Percentiles rank a stretch among this genome's conserved stretches.
Conservation (phyloP, 1,140 invertebrate genomes). For the Hycleus cichorii region DNA sequence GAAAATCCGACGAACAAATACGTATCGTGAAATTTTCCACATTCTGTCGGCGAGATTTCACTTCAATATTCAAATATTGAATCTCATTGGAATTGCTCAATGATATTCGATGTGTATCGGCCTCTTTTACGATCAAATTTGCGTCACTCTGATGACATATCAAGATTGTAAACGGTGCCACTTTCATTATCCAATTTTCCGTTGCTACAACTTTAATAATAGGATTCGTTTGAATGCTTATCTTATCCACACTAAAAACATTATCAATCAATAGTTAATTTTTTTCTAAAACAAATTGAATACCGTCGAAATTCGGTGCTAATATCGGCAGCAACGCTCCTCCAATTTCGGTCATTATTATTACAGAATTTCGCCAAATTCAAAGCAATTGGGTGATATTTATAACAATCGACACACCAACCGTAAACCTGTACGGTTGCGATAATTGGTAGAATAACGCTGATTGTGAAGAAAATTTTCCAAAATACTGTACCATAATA, state of each 20-base stretch:
- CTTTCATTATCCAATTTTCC: conserved; percentile 84
- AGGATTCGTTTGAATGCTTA: conserved; percentile 60
- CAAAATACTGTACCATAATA: conserved; percentile 28
- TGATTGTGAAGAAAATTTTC: conserved; percentile 22
- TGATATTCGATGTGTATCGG: conserved; percentile 65
- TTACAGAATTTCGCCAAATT: conserved; percentile 58
- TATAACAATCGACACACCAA: conserved; percentile 64
- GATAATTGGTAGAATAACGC: conserved; percentile 39
- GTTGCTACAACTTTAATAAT: conserved; percentile 68
- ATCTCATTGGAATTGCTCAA: conserved; percentile 54
- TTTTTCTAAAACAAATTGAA: too few relatives aligned
- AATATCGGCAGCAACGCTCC: conserved; percentile 60
- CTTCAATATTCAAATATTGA: conserved; percentile 77
- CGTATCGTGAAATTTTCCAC: conserved; percentile 58
- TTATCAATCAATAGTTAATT: too few relatives aligned
- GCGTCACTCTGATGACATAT: conserved; percentile 74
- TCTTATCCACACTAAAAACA: conserved; percentile 54
- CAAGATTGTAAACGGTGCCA: conserved; percentile 65
- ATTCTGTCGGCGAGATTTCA: conserved; percentile 52
- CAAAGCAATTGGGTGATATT: conserved; percentile 65
- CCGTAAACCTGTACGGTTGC: conserved; percentile 44
- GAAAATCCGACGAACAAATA: conserved; percentile 69
- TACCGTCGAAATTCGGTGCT: conserved; percentile 64
- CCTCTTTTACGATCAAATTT: conserved; percentile 60
- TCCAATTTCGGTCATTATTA: conserved; percentile 54